phyloP scores from a whole-genome alignment of 2,797 vertebrate species.

The Epinephelus malabaricus region DNA sequence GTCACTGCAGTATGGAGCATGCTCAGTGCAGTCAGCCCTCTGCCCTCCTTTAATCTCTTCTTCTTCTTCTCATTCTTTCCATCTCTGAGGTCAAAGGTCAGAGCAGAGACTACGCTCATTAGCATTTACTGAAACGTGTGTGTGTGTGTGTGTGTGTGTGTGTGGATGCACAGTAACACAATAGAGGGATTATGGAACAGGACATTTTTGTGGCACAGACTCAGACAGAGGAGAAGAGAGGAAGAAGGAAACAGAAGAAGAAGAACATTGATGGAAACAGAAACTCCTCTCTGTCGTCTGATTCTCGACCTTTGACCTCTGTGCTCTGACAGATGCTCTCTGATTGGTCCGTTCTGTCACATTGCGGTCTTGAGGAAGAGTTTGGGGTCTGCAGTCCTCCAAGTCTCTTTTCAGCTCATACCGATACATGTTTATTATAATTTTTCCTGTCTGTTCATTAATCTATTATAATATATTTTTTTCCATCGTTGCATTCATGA shows the following conservation, averaged over 20 bases:
- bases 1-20: neutral
- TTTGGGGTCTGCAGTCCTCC: too few species aligned
- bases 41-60: neutral
- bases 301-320: slow-evolving; percentile 26
- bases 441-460: too few species aligned
- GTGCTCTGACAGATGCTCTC: slow-evolving; percentile 1
- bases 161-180: slow-evolving; percentile 10
- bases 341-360: slow-evolving; percentile 40
- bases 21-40: neutral
- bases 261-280: slow-evolving; percentile 50
- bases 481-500: too few species aligned
- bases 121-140: slow-evolving; percentile 34
- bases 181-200: slow-evolving; percentile 17
- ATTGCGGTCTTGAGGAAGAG: neutral
- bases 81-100: slow-evolving; percentile 49
- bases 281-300: slow-evolving; percentile 40
- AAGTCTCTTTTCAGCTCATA: too few species aligned
- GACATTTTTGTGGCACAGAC: slow-evolving; percentile 26
- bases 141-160: slow-evolving; percentile 25
- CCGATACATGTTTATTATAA: too few species aligned
- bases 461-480: too few species aligned
- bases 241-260: slow-evolving; percentile 21
- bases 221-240: neutral
- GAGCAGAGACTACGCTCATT: slow-evolving; percentile 42
- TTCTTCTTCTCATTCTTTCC: slow-evolving; percentile 19